phyloP scores from a whole-genome alignment of 1,140 invertebrate species.

The Periplaneta americana region DNA sequence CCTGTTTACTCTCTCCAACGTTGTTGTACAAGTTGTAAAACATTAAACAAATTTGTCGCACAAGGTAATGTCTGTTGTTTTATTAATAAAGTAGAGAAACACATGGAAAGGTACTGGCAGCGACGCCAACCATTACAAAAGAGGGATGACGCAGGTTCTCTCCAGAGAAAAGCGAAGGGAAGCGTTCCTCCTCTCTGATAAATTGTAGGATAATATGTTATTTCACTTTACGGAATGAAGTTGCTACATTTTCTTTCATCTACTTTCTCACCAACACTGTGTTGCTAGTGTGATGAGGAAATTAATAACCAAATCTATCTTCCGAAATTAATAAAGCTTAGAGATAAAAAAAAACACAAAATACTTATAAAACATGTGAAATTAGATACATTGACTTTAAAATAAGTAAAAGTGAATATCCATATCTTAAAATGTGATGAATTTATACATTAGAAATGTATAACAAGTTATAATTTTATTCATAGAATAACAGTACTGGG shows the following conservation, averaged over 20 bases:
- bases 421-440: no score
- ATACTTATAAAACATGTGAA: no score
- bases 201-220: neutral
- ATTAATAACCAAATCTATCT: no score
- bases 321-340: no score
- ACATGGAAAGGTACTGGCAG: neutral
- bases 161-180: neutral
- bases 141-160: neutral
- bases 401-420: no score
- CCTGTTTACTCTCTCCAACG: neutral
- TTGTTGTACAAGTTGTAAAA: neutral
- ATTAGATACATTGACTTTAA: no score
- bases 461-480: no score
- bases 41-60: neutral
- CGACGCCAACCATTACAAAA: neutral
- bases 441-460: no score
- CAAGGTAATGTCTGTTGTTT: neutral
- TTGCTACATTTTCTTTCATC: neutral
- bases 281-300: no score
- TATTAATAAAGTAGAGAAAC: neutral
- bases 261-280: no score
- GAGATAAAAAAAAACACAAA: no score
- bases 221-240: neutral
- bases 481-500: no score
- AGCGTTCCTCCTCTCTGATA: neutral